A percentile compares a stretch with the other conserved stretches of the same genome.
Conservation (phyloP, 2,888 invertebrate species). For the Morpho achilles region DNA sequence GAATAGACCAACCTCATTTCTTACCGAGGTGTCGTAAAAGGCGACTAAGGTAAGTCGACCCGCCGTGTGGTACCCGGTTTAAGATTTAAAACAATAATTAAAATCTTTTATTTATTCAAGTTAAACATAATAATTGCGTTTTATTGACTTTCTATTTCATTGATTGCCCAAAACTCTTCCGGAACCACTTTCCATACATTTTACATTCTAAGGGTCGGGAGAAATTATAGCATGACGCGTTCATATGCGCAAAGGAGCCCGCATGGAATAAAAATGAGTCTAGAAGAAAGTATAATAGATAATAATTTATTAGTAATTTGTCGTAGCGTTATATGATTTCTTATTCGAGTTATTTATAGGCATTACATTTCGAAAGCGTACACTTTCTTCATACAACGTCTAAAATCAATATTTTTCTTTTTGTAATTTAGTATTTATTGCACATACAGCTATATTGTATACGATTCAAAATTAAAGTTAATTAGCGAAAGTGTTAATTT, state of each 20-base stretch:
- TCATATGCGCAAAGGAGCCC: constrained; percentile 48
- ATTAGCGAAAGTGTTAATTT: no score
- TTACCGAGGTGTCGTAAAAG: no score
- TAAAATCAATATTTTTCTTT: background rate
- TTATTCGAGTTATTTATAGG: background rate
- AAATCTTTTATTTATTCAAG: no score
- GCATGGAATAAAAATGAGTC: constrained; percentile 61
- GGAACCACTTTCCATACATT: constrained; percentile 69
- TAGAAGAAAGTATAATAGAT: constrained; percentile 65
- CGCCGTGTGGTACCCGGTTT: no score
- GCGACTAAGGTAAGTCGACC: no score
- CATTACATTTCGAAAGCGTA: no score
- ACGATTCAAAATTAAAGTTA: no score
- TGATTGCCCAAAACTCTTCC: constrained; percentile 68
- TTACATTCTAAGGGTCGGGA: constrained; percentile 67
- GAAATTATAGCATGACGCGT: constrained; percentile 67
- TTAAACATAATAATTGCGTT: background rate
- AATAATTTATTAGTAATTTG: constrained; percentile 69
- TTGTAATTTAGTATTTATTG: background rate
- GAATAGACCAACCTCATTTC: no score
- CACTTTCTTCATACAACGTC: background rate
- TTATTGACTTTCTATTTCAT: constrained; percentile 69
- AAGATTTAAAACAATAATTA: no score
- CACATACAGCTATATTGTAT: no score
- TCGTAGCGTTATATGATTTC: constrained; percentile 32